phyloP scores from a whole-genome alignment of 2,888 invertebrate species.

The Philhelius pedissequus region DNA sequence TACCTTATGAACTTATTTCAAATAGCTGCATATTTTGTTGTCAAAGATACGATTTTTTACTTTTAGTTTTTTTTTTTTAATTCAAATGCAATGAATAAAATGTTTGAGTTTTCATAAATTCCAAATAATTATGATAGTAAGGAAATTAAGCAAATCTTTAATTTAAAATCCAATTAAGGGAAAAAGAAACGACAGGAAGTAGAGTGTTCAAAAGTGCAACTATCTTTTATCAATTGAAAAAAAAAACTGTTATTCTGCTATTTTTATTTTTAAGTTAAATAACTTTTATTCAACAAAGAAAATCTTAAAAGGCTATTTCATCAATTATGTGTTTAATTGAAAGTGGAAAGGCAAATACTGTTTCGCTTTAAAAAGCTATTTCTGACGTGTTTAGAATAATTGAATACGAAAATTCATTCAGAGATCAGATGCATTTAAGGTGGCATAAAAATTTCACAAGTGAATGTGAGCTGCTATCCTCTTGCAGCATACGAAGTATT shows the following conservation, averaged over 20 bases:
- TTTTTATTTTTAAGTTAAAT: background rate
- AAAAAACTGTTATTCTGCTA: too few species aligned
- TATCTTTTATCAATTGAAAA: background rate
- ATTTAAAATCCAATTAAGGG: background rate
- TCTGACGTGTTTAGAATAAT: background rate
- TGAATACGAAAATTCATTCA: background rate
- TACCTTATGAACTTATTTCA: too few species aligned
- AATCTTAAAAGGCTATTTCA: background rate
- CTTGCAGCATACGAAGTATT: too few species aligned
- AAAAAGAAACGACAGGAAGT: background rate
- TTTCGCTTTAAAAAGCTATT: background rate
- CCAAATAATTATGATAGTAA: too few species aligned
- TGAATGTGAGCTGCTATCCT: background rate
- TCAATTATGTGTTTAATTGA: background rate
- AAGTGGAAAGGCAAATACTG: background rate
- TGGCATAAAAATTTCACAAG: background rate
- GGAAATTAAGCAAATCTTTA: background rate
- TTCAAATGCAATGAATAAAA: too few species aligned
- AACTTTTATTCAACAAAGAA: background rate
- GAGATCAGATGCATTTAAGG: background rate
- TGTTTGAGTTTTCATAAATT: too few species aligned
- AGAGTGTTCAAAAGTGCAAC: background rate
- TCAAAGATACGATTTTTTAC: too few species aligned
- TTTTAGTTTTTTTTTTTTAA: too few species aligned
- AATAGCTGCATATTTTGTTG: too few species aligned